These are phyloP conservation scores for Stomatorhinus ivindoensis DNA, from an alignment of 2,113 vertebrate species.

Conservation along the genomic window DNA sequence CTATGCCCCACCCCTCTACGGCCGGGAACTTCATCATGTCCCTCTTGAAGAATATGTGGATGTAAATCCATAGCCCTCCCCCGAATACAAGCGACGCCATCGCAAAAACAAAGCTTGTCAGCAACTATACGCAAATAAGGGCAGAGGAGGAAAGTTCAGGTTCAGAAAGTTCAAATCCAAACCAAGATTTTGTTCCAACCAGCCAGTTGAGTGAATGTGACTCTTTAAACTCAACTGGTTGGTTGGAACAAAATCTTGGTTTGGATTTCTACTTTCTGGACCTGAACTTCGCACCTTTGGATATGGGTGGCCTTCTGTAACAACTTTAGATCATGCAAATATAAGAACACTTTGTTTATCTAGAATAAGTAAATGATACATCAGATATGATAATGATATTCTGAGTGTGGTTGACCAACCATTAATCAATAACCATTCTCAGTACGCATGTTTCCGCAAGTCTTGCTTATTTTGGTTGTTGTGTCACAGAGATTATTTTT, in stretches of 20 bases:
- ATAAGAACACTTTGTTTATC: neutral
- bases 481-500: constrained; percentile 12
- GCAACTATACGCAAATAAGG: neutral
- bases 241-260: neutral
- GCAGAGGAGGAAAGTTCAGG: neutral
- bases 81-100: neutral
- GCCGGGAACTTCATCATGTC: neutral
- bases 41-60: neutral
- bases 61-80: neutral
- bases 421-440: neutral
- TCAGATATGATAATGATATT: neutral
- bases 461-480: neutral
- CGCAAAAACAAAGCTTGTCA: neutral
- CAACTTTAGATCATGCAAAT: neutral
- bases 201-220: neutral
- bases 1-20: neutral
- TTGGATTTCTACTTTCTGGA: neutral
- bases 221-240: neutral
- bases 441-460: neutral
- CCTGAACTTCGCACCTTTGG: neutral
- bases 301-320: neutral
- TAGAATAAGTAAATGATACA: neutral
- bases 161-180: neutral
- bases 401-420: too few relatives aligned
- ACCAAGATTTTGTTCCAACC: neutral